A percentile compares a stretch with the other conserved stretches of the same genome.
Evolutionary conservation across 2,113 vertebrate genomes (phyloP).

Genomic region (Dissostichus mawsoni): DNA sequence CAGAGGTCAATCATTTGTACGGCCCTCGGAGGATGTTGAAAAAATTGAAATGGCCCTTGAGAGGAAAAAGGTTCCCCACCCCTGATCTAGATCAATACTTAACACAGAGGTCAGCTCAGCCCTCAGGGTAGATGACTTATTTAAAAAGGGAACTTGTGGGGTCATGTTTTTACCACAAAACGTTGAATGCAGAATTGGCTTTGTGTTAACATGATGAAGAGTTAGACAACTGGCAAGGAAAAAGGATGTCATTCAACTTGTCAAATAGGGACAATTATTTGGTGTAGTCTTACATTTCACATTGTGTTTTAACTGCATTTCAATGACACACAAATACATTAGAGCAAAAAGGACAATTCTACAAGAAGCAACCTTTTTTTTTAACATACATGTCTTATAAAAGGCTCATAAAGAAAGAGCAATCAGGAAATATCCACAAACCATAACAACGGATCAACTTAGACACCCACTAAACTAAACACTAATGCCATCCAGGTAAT

Average conservation of each 20-base stretch:
- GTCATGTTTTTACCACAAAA: slow-evolving; percentile 20
- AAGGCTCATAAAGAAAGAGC: not conserved
- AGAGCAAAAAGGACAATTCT: not conserved
- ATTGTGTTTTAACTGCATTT: not conserved
- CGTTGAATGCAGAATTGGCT: not conserved
- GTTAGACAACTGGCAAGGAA: not conserved
- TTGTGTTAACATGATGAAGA: not conserved
- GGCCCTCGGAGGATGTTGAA: too few species aligned
- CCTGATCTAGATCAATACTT: slow-evolving; percentile 36
- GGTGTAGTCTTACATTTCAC: not conserved
- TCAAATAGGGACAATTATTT: not conserved
- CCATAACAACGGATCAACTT: not conserved
- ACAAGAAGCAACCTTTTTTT: not conserved
- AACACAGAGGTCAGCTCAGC: slow-evolving; percentile 32
- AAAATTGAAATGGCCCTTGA: too few species aligned
- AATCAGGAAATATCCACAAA: not conserved
- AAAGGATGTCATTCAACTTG: not conserved
- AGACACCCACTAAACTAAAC: not conserved
- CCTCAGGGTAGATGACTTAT: slow-evolving; percentile 24
- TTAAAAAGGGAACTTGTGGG: not conserved
- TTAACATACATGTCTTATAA: too few species aligned
- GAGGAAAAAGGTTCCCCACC: too few species aligned
- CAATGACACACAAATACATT: not conserved
- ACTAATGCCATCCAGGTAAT: not conserved
- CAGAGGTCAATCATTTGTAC: too few species aligned